Evolutionary conservation across 2,113 vertebrate genomes (phyloP).

Genomic region (Uria aalge): DNA sequence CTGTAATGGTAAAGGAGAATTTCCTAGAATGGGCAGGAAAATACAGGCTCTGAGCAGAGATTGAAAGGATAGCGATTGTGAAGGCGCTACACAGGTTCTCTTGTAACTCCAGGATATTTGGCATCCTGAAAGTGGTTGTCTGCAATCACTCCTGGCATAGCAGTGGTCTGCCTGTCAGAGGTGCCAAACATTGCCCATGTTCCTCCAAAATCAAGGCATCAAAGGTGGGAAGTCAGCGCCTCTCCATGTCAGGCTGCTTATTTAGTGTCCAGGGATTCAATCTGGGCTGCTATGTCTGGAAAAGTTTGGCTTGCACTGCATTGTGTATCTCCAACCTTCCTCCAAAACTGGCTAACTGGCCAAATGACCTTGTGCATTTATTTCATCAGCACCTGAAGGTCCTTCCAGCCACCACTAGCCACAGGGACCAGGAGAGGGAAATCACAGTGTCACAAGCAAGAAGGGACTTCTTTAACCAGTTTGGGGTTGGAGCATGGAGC

Average conservation of each 20-base stretch:
- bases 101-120: background rate
- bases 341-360: background rate
- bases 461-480: background rate
- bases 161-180: background rate
- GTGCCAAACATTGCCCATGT: background rate
- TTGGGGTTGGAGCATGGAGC: background rate
- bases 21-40: background rate
- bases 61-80: background rate
- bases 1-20: background rate
- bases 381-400: background rate
- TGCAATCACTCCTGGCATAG: background rate
- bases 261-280: background rate
- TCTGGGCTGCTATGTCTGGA: background rate
- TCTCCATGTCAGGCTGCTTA: background rate
- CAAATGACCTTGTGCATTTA: background rate
- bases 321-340: background rate
- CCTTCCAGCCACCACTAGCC: background rate
- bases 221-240: rapidly evolving
- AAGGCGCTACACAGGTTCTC: background rate
- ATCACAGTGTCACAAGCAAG: too few species aligned
- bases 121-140: background rate
- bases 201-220: background rate
- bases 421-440: background rate
- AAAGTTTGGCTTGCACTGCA: background rate
- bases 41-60: background rate